Conservation (phyloP, 2,113 vertebrate genomes). For the Sminthopsis crassicaudata region DNA sequence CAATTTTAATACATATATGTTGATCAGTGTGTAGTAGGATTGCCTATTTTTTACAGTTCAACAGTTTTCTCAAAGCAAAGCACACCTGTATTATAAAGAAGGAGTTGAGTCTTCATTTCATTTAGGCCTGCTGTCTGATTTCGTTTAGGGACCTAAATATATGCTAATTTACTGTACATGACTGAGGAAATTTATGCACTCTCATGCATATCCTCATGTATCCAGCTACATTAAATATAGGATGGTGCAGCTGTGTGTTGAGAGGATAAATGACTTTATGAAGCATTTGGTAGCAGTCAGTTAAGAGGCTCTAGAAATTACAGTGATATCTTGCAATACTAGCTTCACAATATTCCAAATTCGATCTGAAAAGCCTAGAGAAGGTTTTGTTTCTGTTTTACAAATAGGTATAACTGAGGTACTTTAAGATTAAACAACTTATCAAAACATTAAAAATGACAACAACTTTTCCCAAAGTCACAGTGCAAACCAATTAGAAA, state of each 20-base stretch:
- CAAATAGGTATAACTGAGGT: neutral
- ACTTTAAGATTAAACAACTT: neutral
- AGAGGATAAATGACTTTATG: neutral
- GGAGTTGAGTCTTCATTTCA: accelerated
- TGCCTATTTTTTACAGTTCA: neutral
- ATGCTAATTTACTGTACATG: neutral
- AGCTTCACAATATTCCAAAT: neutral
- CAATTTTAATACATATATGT: neutral
- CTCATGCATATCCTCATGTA: neutral
- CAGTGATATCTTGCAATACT: neutral
- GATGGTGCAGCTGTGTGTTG: neutral
- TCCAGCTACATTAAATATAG: neutral
- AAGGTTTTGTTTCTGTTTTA: neutral
- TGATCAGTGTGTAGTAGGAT: neutral
- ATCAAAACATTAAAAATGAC: neutral
- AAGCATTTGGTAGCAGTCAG: neutral
- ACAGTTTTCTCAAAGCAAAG: neutral
- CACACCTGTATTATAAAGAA: neutral
- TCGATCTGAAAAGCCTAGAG: neutral
- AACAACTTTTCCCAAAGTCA: neutral
- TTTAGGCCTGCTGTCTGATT: neutral
- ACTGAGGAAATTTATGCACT: neutral
- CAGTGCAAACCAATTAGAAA: neutral
- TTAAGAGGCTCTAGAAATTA: neutral
- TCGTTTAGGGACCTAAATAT: neutral